phyloP scores from a whole-genome alignment of 2,113 vertebrate genomes.

The Corythaixoides concolor region DNA sequence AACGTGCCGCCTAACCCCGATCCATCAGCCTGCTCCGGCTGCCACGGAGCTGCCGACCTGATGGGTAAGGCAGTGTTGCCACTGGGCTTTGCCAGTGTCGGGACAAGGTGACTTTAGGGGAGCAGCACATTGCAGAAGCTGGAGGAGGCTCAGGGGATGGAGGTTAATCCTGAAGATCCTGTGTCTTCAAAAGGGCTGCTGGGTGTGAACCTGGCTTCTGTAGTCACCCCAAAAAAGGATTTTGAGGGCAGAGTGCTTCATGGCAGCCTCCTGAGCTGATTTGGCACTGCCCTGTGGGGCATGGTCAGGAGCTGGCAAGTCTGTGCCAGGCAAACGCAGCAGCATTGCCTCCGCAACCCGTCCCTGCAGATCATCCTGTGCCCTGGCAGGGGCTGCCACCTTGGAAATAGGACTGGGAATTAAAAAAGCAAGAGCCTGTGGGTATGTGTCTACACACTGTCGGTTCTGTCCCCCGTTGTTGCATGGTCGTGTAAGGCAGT shows the following conservation, averaged over 20 bases:
- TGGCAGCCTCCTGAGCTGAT: background rate
- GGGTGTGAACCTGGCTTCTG: background rate
- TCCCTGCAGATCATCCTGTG: background rate
- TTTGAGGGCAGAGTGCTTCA: background rate
- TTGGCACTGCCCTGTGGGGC: fast-evolving
- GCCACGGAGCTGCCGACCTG: fast-evolving
- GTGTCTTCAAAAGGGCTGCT: background rate
- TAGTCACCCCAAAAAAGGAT: fast-evolving
- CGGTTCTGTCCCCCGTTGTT: background rate
- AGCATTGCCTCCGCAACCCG: background rate
- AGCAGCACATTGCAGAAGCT: fast-evolving
- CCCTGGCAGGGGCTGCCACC: background rate
- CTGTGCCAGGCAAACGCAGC: background rate
- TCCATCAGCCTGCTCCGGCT: background rate
- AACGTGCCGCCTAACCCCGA: background rate
- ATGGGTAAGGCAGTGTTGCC: fast-evolving
- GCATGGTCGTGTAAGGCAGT: background rate
- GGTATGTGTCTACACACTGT: background rate
- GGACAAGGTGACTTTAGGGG: background rate
- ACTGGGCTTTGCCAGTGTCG: fast-evolving
- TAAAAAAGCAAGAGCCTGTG: background rate
- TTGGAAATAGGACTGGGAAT: background rate
- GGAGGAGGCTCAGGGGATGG: background rate
- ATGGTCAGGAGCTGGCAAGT: background rate
- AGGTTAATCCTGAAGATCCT: background rate